phyloP scores from a whole-genome alignment of 2,888 invertebrate genomes.

The Eremobia ochroleuca region DNA sequence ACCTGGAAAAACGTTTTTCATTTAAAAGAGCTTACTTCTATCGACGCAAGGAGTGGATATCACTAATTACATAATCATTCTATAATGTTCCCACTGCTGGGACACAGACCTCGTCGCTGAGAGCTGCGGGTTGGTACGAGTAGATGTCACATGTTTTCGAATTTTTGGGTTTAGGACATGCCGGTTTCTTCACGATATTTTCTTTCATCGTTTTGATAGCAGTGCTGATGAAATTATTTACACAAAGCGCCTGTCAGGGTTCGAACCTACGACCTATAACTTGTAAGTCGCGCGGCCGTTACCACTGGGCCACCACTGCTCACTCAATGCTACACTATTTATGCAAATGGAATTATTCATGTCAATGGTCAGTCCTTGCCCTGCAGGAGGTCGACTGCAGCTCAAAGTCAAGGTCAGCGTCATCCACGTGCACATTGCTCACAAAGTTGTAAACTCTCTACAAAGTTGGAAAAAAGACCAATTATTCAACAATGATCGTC shows the following conservation, averaged over 20 bases:
- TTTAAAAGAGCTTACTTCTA: background rate
- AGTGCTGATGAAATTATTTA: background rate
- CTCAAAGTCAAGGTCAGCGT: background rate
- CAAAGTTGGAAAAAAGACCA: constrained; percentile 16
- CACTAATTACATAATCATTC: background rate
- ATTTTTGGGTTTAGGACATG: no score
- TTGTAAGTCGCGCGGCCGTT: no score
- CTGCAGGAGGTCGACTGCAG: background rate
- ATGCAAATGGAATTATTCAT: background rate
- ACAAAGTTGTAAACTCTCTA: constrained; percentile 27
- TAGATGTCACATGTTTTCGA: no score
- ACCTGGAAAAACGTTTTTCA: background rate
- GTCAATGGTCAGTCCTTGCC: background rate
- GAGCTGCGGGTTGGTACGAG: no score
- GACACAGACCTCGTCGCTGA: no score
- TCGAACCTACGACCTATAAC: no score
- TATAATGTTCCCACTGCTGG: no score
- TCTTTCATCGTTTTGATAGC: no score
- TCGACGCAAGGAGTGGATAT: background rate
- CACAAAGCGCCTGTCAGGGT: background rate
- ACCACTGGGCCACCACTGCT: background rate
- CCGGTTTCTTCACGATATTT: background rate
- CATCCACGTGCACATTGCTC: constrained; percentile 22
- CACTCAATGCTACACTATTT: background rate
- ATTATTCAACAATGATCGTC: constrained; percentile 29